Conservation (phyloP, 2,797 vertebrate genomes). For the Erithacus rubecula region DNA sequence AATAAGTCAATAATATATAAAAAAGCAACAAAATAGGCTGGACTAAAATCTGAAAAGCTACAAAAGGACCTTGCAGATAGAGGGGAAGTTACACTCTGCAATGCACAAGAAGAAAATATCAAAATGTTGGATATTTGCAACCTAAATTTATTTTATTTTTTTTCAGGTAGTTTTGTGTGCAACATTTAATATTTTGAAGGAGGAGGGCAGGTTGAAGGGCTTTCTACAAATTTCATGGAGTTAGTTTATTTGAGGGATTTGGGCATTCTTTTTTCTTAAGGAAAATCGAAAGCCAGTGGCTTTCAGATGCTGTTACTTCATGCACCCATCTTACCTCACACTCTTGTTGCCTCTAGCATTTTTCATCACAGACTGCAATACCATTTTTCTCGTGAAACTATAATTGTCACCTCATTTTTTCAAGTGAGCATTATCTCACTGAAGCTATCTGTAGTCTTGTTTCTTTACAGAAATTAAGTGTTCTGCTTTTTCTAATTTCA, state of each 20-base stretch:
- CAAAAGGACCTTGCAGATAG: background rate
- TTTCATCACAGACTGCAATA: background rate
- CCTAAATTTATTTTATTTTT: background rate
- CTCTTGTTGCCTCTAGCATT: background rate
- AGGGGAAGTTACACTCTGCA: background rate
- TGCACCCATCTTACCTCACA: background rate
- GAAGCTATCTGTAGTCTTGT: background rate
- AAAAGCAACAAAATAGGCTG: background rate
- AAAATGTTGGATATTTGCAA: background rate
- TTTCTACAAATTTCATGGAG: background rate
- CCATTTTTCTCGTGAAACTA: background rate
- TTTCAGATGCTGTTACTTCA: background rate
- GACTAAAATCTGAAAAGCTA: background rate
- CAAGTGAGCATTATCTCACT: background rate
- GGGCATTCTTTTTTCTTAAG: background rate
- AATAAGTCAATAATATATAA: background rate
- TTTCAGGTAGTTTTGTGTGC: background rate
- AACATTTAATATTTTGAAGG: background rate
- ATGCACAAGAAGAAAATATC: background rate
- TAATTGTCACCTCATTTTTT: background rate
- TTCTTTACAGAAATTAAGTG: background rate
- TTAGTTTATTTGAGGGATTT: background rate
- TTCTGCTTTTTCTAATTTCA: background rate
- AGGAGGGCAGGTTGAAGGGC: background rate
- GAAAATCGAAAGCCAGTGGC: background rate